Evolutionary conservation across 2,797 vertebrate species (phyloP).

Genomic region (Fistularia commersonii): DNA sequence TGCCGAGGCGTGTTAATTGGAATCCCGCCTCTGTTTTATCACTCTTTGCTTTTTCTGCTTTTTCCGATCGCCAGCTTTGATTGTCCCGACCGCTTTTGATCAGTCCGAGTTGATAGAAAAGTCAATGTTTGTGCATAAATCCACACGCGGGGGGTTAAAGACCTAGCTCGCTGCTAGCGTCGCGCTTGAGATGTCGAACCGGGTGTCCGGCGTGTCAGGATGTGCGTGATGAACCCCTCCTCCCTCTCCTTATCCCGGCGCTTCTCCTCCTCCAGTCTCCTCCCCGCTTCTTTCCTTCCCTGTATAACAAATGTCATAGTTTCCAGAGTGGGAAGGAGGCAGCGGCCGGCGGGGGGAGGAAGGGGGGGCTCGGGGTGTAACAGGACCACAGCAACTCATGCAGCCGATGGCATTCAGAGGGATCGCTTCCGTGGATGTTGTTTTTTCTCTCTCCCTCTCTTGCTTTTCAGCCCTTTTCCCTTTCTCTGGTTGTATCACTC

Average conservation of each 20-base stretch:
- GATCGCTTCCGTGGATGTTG: constrained; percentile 67
- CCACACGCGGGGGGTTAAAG: not conserved
- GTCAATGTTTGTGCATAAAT: constrained; percentile 32
- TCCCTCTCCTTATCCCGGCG: constrained; percentile 45
- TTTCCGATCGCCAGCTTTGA: constrained; percentile 1
- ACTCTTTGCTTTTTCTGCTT: constrained; percentile 2
- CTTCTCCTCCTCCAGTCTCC: constrained; percentile 38
- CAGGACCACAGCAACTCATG: constrained; percentile 68
- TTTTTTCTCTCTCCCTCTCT: too few species aligned
- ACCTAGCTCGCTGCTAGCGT: too few species aligned
- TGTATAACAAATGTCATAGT: constrained; percentile 74
- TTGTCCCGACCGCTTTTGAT: constrained; percentile 41
- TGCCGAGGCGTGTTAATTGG: constrained; percentile 10
- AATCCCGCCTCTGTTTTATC: too few species aligned
- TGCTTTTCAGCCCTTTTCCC: constrained; percentile 38
- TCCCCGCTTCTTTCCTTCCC: constrained; percentile 45
- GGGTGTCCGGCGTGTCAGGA: constrained; percentile 40
- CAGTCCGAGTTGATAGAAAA: constrained; percentile 41
- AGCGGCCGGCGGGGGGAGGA: constrained; percentile 45
- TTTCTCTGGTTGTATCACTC: constrained; percentile 64
- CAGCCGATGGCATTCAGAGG: constrained; percentile 67
- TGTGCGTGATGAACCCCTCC: constrained; percentile 51
- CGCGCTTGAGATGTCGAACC: constrained; percentile 4
- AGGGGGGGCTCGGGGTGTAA: constrained; percentile 62
- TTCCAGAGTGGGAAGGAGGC: constrained; percentile 71